Evolutionary conservation across 1,140 invertebrate species (phyloP).

Genomic region (Drosophila nebulosa): DNA sequence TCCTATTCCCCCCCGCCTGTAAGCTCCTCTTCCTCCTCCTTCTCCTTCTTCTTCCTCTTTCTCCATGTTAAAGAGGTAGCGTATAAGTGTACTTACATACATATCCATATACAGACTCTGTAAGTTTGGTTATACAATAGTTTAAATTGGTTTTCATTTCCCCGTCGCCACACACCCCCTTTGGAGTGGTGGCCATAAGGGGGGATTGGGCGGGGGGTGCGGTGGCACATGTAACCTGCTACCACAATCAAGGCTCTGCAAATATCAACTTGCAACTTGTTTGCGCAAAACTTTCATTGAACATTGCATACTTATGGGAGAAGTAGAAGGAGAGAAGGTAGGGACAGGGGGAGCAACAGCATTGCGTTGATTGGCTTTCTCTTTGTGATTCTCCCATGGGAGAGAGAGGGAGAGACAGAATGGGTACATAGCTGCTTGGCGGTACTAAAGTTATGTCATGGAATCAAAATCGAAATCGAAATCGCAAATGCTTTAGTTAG

Average conservation of each 20-base stretch:
- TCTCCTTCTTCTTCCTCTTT: too few relatives aligned
- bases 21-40: too few relatives aligned
- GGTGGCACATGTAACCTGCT: constrained; percentile 14
- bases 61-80: background rate
- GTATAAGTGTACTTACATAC: background rate
- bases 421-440: too few relatives aligned
- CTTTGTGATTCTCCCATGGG: background rate
- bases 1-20: too few relatives aligned
- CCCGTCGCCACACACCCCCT: background rate
- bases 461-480: constrained; percentile 9
- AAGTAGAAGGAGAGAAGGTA: background rate
- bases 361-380: constrained; percentile 43
- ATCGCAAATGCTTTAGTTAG: constrained; percentile 27
- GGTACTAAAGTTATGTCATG: constrained; percentile 15
- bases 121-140: constrained; percentile 31
- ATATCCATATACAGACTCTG: background rate
- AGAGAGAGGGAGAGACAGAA: background rate
- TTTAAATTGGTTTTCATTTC: constrained; percentile 47
- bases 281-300: constrained; percentile 60
- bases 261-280: constrained; percentile 64
- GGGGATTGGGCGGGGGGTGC: too few relatives aligned
- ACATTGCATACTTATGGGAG: constrained; percentile 41
- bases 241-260: constrained; percentile 56
- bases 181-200: too few relatives aligned
- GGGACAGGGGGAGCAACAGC: background rate